Conservation (phyloP, 2,113 vertebrate genomes). For the Argyrosomus japonicus region DNA sequence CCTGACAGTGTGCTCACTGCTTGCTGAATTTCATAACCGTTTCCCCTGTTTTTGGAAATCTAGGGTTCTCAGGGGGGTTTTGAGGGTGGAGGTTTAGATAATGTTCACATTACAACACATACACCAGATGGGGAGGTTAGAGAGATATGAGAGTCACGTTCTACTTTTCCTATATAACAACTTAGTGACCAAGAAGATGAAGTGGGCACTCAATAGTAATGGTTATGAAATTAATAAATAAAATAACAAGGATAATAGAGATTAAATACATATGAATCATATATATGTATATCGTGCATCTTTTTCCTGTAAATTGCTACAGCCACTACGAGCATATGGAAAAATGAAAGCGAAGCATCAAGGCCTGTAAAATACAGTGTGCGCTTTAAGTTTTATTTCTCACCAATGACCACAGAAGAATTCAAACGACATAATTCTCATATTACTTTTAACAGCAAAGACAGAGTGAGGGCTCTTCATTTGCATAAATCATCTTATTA, state of each 20-base stretch:
- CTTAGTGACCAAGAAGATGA: not conserved
- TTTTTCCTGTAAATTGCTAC: not conserved
- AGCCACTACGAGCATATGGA: not conserved
- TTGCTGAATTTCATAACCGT: conserved; percentile 72
- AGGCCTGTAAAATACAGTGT: conserved; percentile 11
- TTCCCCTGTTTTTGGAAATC: conserved; percentile 73
- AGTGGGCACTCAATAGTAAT: not conserved
- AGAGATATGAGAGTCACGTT: not conserved
- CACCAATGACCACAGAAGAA: conserved; percentile 18
- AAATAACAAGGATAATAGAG: not conserved
- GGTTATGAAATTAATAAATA: not conserved
- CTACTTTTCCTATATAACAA: not conserved
- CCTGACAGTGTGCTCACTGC: conserved; percentile 30
- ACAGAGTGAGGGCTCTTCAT: not conserved
- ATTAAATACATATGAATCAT: not conserved
- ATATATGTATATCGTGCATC: too few species aligned
- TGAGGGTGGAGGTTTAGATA: conserved; percentile 57
- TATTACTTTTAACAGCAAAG: not conserved
- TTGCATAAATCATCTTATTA: conserved; percentile 1
- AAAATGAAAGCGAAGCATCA: not conserved
- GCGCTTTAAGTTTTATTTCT: conserved; percentile 26
- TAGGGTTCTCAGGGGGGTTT: conserved; percentile 43
- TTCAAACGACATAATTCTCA: conserved; percentile 13
- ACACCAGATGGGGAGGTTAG: conserved; percentile 31
- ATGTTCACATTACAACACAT: conserved; percentile 52